Conservation (phyloP, 2,888 invertebrate species). For the Lottia scabra region DNA sequence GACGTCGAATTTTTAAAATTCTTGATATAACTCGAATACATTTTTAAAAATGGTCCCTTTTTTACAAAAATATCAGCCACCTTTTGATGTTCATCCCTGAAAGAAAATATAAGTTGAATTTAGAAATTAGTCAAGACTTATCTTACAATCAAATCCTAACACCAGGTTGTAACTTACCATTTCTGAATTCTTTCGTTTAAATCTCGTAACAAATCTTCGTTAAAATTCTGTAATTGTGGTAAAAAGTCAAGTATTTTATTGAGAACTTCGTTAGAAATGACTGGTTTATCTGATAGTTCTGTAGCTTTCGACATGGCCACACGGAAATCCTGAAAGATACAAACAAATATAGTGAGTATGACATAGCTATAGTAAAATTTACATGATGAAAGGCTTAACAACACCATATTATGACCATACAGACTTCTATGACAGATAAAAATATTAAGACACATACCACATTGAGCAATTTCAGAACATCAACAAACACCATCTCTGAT, state of each 20-base stretch:
- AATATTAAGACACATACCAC: too few relatives aligned
- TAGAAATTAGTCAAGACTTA: neutral
- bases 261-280: slow-evolving; percentile 71
- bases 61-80: slow-evolving; percentile 74
- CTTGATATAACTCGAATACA: slow-evolving; percentile 73
- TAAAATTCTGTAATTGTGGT: slow-evolving; percentile 72
- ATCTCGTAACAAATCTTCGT: slow-evolving; percentile 72
- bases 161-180: slow-evolving; percentile 66
- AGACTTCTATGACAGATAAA: too few relatives aligned
- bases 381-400: too few relatives aligned
- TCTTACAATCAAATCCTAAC: too few relatives aligned
- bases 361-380: neutral
- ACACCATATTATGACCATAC: too few relatives aligned
- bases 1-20: slow-evolving; percentile 72
- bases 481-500: slow-evolving; percentile 74
- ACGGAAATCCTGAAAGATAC: slow-evolving; percentile 70
- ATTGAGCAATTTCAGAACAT: slow-evolving; percentile 72
- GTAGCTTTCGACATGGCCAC: slow-evolving; percentile 62
- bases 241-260: slow-evolving; percentile 72
- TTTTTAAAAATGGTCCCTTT: slow-evolving; percentile 75
- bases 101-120: slow-evolving; percentile 15
- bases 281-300: slow-evolving; percentile 58
- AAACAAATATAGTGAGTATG: too few relatives aligned
- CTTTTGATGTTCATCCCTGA: slow-evolving; percentile 66
- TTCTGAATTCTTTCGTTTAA: slow-evolving; percentile 71